Evolutionary conservation across 2,797 vertebrate species (phyloP).

Genomic region (Capromys pilorides): DNA sequence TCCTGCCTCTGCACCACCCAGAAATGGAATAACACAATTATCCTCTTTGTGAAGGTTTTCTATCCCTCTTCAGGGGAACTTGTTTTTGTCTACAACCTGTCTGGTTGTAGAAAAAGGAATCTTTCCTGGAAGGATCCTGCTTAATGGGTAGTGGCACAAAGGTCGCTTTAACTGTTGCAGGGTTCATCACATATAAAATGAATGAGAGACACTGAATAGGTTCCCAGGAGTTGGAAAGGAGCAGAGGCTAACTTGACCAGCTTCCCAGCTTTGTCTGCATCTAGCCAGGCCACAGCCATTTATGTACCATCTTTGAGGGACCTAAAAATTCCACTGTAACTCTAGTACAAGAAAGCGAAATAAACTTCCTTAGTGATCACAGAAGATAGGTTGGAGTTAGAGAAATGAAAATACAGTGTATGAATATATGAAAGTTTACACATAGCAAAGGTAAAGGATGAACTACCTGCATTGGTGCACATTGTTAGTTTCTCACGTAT

Average conservation of each 20-base stretch:
- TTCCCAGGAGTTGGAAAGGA: not conserved
- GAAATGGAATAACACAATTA: not conserved
- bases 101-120: slow-evolving; percentile 37
- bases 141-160: not conserved
- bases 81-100: not conserved
- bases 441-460: not conserved
- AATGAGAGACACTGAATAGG: not conserved
- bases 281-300: not conserved
- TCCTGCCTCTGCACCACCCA: not conserved
- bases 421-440: not conserved
- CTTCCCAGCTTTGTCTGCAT: not conserved
- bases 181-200: not conserved
- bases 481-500: slow-evolving; percentile 3
- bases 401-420: slow-evolving; percentile 9
- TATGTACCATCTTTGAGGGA: not conserved
- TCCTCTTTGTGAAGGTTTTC: slow-evolving; percentile 17
- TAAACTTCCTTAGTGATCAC: slow-evolving; percentile 31
- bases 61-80: not conserved
- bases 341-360: not conserved
- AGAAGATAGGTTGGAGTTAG: slow-evolving; percentile 1
- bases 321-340: not conserved
- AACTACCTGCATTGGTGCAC: not conserved
- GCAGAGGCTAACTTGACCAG: not conserved
- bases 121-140: not conserved
- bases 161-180: not conserved